Percentiles rank a stretch among this genome's conserved stretches.
phyloP scores from a whole-genome alignment of 1,140 invertebrate species.

The Saccostrea glomerata region DNA sequence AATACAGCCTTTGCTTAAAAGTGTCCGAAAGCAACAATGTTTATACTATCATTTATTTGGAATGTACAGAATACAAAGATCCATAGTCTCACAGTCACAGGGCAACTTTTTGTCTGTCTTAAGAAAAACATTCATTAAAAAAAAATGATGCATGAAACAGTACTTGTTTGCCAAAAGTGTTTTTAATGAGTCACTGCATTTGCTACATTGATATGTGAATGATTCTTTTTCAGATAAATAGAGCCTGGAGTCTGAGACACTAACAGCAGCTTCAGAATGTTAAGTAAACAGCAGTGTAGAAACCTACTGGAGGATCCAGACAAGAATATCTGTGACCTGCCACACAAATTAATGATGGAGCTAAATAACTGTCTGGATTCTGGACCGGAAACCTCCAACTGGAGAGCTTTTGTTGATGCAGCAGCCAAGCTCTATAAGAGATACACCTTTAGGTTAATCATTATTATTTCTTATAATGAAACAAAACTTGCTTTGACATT shows the following conservation, averaged over 20 bases:
- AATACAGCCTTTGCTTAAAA: too few species aligned
- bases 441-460: constrained; percentile 52
- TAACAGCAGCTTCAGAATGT: not conserved
- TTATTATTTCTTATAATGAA: not conserved
- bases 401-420: constrained; percentile 51
- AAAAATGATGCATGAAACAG: too few species aligned
- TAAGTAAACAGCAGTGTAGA: constrained; percentile 32
- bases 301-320: constrained; percentile 34
- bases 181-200: too few species aligned
- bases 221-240: not conserved
- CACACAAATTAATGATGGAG: constrained; percentile 53
- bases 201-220: too few species aligned
- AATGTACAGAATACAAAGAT: too few species aligned
- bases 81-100: too few species aligned
- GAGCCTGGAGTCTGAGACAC: not conserved
- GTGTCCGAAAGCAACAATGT: too few species aligned
- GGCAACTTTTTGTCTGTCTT: too few species aligned
- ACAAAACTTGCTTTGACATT: not conserved
- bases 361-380: constrained; percentile 53
- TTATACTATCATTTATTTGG: too few species aligned
- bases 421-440: constrained; percentile 14
- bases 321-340: constrained; percentile 55
- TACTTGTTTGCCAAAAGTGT: too few species aligned
- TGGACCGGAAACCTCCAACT: constrained; percentile 50
- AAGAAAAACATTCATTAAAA: too few species aligned